Base-by-base conservation (phyloP, 1,140 invertebrate genomes). In the Lordiphosa stackelbergi region DNA sequence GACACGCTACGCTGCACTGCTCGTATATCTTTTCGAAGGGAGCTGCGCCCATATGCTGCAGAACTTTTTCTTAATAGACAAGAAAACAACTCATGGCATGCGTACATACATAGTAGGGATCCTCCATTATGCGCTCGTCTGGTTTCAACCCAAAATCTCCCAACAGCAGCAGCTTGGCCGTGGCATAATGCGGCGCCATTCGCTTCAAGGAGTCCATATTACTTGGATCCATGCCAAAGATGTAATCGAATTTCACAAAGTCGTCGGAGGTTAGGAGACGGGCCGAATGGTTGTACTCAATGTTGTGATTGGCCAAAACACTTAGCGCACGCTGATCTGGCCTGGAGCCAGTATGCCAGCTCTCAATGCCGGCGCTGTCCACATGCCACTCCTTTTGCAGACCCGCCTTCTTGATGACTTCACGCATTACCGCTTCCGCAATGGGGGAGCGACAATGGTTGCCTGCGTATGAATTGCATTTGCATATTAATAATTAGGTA, bases 391-490 rank as follows among this genome's bases (percentile, higher is more conserved):
- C 71, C 68, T 92, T 89, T 9, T 87, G 69, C 7, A 92, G 72
- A 16, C 90, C 90, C 62, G 89, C 85, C 72, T 93, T 90, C 65
- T 90, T 90, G 86, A 97, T 97, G 56, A 89, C 85, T 69, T 94
- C 90, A 73, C 90, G 91, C 88, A 97, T 96, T 1, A 97, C 94
- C 8, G 95, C 96, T 89, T 97, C 96, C 16, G 96, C 96, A 63
- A 97, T 97, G 11, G 96, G 96, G 16, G 96, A 97, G 31, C 96
- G 91, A 86, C 96, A 97, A 66, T 96, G 97, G 72, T 97, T 97
- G 7, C 95, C 96, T 90, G 59, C 79, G 40, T 12, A 36, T 24
- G 53, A 10, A 35, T 49, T 34, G 10, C 34, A 52, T 45, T 69
- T 49, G 31, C 58, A 51, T 62, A 47, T 34, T 56, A 57, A 47